phyloP scores from a whole-genome alignment of 1,140 invertebrate species.

The Stegodyphus dumicola region DNA sequence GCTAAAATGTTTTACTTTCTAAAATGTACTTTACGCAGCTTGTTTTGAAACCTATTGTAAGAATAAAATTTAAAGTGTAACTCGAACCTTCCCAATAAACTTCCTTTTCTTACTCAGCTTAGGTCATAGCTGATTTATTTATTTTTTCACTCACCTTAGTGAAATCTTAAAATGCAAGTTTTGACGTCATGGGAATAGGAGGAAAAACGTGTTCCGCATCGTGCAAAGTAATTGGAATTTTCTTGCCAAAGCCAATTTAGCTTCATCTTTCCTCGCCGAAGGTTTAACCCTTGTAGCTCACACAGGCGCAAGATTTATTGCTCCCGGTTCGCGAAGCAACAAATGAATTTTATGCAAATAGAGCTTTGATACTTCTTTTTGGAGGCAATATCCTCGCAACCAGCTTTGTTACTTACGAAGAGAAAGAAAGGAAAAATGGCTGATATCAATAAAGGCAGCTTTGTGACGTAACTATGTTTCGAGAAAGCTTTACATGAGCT shows the following conservation, averaged over 20 bases:
- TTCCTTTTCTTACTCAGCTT: too few relatives aligned
- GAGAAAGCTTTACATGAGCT: not conserved
- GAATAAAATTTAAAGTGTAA: too few relatives aligned
- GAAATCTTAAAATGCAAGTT: too few relatives aligned
- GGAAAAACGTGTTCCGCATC: not conserved
- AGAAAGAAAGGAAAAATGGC: not conserved
- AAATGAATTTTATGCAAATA: slow-evolving; percentile 50
- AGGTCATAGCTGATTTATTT: too few relatives aligned
- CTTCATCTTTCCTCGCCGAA: not conserved
- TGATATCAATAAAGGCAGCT: slow-evolving; percentile 26
- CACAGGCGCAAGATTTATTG: slow-evolving; percentile 18
- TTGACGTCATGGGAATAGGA: too few relatives aligned
- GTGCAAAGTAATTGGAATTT: slow-evolving; percentile 27
- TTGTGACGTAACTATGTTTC: not conserved
- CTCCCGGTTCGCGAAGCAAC: slow-evolving; percentile 17
- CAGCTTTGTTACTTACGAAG: not conserved
- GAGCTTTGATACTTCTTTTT: slow-evolving; percentile 18
- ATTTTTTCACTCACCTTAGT: too few relatives aligned
- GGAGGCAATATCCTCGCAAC: too few relatives aligned
- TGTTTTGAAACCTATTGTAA: too few relatives aligned
- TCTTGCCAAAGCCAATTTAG: slow-evolving; percentile 25
- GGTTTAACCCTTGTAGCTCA: not conserved
- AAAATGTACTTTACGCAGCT: too few relatives aligned
- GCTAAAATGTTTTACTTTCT: too few relatives aligned
- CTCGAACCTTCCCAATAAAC: too few relatives aligned